Conservation (phyloP, 2,797 vertebrate species). For the Graptemys geographica region DNA sequence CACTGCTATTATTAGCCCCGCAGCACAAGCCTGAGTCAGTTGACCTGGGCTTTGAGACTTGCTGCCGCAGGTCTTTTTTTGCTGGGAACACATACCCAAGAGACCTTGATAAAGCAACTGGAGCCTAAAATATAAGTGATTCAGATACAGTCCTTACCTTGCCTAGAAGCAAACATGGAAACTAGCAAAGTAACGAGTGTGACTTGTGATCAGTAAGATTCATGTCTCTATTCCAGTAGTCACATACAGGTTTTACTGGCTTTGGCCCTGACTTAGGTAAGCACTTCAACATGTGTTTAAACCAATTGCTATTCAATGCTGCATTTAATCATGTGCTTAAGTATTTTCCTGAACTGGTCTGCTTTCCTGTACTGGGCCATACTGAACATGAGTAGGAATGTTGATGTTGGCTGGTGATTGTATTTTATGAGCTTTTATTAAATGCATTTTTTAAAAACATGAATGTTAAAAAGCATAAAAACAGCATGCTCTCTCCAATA, state of each 20-base stretch:
- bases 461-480: conserved; percentile 1
- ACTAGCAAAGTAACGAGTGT: background rate
- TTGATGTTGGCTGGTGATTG: background rate
- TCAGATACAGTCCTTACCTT: background rate
- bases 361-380: background rate
- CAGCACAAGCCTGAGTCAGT: background rate
- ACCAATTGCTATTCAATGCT: background rate
- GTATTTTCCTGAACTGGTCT: background rate
- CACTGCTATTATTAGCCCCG: background rate
- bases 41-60: background rate
- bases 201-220: background rate
- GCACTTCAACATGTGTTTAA: background rate
- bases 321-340: background rate
- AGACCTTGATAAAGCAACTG: background rate
- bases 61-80: background rate
- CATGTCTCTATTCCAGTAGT: background rate
- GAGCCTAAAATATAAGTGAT: background rate
- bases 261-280: background rate
- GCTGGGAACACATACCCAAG: background rate
- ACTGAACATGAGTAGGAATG: background rate
- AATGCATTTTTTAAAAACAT: background rate
- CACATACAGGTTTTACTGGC: background rate
- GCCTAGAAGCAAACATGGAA: background rate
- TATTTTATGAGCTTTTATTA: background rate
- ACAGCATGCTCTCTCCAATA: conserved; percentile 4